Conservation (phyloP, 1,140 invertebrate species). For the Aphelenchoides besseyi region DNA sequence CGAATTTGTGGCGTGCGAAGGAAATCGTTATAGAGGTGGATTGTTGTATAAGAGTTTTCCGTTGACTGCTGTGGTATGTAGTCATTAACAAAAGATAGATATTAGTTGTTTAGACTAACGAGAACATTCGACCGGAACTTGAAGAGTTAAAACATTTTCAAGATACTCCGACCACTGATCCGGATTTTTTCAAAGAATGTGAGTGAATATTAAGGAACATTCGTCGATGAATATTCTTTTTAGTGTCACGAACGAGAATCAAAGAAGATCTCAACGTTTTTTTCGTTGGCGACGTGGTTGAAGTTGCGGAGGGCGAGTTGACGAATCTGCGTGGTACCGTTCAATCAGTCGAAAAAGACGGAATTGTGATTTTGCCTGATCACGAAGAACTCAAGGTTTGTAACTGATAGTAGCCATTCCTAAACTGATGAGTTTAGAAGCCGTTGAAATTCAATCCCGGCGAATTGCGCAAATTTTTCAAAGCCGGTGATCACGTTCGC, state of each 20-base stretch:
- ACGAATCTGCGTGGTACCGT: conserved; percentile 89
- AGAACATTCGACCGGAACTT: conserved; percentile 85
- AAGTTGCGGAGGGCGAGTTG: conserved; percentile 93
- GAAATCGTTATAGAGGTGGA: conserved; percentile 84
- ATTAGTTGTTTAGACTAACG: conserved; percentile 65
- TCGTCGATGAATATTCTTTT: too few relatives aligned
- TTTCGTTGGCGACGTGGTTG: conserved; percentile 79
- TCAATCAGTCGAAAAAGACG: conserved; percentile 84
- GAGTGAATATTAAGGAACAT: conserved; percentile 11
- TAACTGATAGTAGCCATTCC: conserved; percentile 92
- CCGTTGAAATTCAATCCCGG: conserved; percentile 61
- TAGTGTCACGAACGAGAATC: too few relatives aligned
- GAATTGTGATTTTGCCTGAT: conserved; percentile 92
- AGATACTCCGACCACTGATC: conserved; percentile 62
- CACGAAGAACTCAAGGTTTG: too few relatives aligned
- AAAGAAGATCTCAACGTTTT: conserved; percentile 73
- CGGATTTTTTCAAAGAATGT: conserved; percentile 54
- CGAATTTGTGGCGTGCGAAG: conserved; percentile 92
- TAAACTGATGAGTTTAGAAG: conserved; percentile 74
- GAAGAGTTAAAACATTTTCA: too few relatives aligned
- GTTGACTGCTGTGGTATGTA: conserved; percentile 71
- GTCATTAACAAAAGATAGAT: not conserved
- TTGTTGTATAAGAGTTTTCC: conserved; percentile 96
- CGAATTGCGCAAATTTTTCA: conserved; percentile 89
- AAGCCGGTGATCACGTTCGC: conserved; percentile 86